Conservation (phyloP, 2,113 vertebrate genomes). For the Pyrgilauda ruficollis region DNA sequence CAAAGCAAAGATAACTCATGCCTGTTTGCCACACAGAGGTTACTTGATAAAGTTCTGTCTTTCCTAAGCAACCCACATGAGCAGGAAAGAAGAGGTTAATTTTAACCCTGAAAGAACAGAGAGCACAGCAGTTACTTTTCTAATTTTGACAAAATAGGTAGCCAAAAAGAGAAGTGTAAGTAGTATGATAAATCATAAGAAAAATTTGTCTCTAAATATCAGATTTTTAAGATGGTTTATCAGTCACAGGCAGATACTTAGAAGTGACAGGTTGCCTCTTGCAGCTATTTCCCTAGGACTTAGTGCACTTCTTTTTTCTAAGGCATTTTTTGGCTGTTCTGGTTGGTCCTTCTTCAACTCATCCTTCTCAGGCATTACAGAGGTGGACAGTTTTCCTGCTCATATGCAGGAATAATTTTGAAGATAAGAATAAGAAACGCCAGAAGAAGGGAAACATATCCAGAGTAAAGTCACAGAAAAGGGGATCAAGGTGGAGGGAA, state of each 20-base stretch:
- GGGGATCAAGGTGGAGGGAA: accelerated
- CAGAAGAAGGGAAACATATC: background rate
- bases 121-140: background rate
- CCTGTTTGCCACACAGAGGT: background rate
- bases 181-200: background rate
- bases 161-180: background rate
- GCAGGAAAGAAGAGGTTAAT: background rate
- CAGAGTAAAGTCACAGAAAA: background rate
- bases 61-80: background rate
- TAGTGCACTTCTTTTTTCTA: background rate
- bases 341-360: background rate
- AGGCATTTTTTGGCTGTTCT: background rate
- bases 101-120: background rate
- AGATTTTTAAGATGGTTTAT: background rate
- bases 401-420: background rate
- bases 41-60: background rate
- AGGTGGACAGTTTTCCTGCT: background rate
- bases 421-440: background rate
- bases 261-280: background rate
- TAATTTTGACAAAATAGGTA: background rate
- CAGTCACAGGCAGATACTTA: background rate
- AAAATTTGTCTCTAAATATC: background rate
- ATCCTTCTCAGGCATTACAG: background rate
- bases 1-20: background rate
- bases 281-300: accelerated